phyloP scores from a whole-genome alignment of 2,797 vertebrate genomes.

The Brachymystax lenok region DNA sequence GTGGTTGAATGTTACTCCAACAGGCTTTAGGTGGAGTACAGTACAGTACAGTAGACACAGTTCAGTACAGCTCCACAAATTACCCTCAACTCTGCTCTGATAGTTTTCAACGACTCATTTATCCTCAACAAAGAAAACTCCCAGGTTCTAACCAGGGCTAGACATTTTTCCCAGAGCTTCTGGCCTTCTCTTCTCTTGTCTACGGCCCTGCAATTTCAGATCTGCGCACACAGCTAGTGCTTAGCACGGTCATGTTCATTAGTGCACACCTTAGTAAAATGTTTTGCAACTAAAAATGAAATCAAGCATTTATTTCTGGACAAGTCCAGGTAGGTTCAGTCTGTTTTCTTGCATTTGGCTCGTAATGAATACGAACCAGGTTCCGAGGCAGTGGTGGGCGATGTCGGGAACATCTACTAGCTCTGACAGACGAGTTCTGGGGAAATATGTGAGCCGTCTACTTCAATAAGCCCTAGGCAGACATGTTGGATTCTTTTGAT shows the following conservation, averaged over 20 bases:
- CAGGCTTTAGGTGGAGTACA: not conserved
- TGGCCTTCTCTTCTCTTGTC: not conserved
- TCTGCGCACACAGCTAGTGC: not conserved
- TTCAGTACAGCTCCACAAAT: not conserved
- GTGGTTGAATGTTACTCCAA: slow-evolving; percentile 33
- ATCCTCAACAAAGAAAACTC: not conserved
- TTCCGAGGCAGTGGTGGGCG: not conserved
- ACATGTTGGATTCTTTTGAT: slow-evolving; percentile 23
- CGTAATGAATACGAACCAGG: not conserved
- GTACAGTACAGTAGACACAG: not conserved
- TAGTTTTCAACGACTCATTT: slow-evolving; percentile 30
- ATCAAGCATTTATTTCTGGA: not conserved
- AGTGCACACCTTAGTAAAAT: not conserved
- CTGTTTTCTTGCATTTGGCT: not conserved
- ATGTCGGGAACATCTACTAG: not conserved
- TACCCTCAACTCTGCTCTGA: not conserved
- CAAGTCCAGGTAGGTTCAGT: not conserved
- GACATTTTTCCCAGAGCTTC: slow-evolving; percentile 23
- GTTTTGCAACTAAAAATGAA: not conserved
- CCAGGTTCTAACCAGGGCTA: slow-evolving; percentile 29
- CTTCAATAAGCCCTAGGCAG: slow-evolving; percentile 24
- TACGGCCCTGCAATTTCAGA: not conserved
- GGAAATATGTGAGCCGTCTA: slow-evolving; percentile 14
- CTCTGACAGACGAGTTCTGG: slow-evolving; percentile 10
- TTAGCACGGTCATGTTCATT: not conserved